Conservation (phyloP, 1,140 invertebrate species). For the Sitodiplosis mosellana region DNA sequence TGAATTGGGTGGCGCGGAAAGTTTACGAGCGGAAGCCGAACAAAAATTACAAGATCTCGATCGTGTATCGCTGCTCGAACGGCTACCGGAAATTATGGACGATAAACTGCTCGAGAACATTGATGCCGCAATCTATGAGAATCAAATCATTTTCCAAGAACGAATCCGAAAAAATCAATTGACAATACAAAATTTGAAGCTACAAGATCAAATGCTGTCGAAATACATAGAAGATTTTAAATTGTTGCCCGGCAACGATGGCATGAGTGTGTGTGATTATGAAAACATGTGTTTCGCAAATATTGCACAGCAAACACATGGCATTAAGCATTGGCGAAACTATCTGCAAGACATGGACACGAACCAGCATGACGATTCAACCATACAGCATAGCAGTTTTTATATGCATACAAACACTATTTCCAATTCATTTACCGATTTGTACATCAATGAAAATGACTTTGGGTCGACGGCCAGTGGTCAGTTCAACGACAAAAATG, state of each 20-base stretch:
- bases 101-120: conserved; percentile 3
- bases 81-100: conserved; percentile 1
- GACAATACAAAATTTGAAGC: conserved; percentile 3
- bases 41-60: not conserved
- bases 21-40: conserved; percentile 1
- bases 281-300: conserved; percentile 5
- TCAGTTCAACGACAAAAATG: not conserved
- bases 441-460: conserved; percentile 2
- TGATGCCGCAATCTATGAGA: conserved; percentile 4
- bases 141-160: conserved; percentile 4
- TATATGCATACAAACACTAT: conserved; percentile 3
- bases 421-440: conserved; percentile 2
- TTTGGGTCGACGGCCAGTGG: not conserved
- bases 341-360: conserved; percentile 4
- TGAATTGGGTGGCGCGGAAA: conserved; percentile 3
- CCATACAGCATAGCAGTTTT: conserved; percentile 3
- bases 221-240: conserved; percentile 2
- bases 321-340: conserved; percentile 4
- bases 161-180: conserved; percentile 5
- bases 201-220: conserved; percentile 3
- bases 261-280: conserved; percentile 2
- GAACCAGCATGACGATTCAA: conserved; percentile 3
- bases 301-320: not conserved
- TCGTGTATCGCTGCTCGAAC: not conserved
- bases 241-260: conserved; percentile 1